phyloP scores from a whole-genome alignment of 2,888 invertebrate genomes.

The Galerucella calmariensis region DNA sequence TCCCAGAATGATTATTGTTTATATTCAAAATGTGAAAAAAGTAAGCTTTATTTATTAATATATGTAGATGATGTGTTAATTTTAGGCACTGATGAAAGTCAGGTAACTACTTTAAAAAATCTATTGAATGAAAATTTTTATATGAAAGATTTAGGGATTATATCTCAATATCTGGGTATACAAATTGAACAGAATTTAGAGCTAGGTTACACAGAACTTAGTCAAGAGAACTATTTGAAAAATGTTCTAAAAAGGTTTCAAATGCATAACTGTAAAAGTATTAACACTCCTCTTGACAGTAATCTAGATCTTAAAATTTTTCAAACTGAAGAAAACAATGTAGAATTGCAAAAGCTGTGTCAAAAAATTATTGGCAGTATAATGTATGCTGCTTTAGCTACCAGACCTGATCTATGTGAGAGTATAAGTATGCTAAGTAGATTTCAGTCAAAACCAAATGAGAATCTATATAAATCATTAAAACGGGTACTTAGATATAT shows the following conservation, averaged over 20 bases:
- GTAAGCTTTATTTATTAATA: conserved; percentile 1
- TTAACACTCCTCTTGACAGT: neutral
- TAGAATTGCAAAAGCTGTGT: no score
- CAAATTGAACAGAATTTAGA: neutral
- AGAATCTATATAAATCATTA: neutral
- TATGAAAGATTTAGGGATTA: neutral
- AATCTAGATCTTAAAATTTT: neutral
- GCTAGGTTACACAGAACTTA: neutral
- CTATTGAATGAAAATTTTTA: neutral
- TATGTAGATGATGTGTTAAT: neutral
- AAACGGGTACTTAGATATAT: conserved; percentile 3
- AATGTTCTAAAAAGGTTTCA: neutral
- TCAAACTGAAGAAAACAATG: neutral
- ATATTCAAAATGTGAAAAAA: neutral
- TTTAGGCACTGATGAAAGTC: neutral
- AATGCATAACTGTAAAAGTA: conserved; percentile 6
- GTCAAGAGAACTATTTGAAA: neutral
- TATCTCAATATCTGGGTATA: neutral
- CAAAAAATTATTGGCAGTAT: no score
- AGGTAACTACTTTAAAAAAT: neutral
- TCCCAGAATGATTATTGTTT: neutral
- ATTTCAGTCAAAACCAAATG: neutral
- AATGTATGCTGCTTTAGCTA: neutral
- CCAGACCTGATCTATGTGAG: neutral
- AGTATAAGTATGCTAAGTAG: neutral